phyloP scores from a whole-genome alignment of 1,140 invertebrate species.

The Drosophila murphyi region DNA sequence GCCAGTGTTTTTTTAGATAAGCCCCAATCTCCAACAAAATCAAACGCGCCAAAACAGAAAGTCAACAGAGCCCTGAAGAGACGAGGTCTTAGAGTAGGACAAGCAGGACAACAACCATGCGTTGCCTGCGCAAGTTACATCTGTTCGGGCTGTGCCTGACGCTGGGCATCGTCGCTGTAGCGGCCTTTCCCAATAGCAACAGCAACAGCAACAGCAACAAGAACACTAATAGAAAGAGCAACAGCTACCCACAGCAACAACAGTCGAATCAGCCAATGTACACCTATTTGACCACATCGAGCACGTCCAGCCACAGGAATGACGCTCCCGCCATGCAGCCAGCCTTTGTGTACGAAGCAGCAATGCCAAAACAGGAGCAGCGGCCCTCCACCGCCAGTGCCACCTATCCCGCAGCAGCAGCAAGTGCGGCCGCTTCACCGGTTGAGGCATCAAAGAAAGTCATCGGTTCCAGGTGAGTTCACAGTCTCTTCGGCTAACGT shows the following conservation, averaged over 20 bases:
- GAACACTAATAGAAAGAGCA: slow-evolving; percentile 8
- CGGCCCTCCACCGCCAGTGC: not conserved
- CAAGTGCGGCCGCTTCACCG: slow-evolving; percentile 9
- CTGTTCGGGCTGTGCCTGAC: slow-evolving; percentile 47
- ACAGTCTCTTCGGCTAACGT: slow-evolving; percentile 41
- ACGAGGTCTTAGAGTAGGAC: slow-evolving; percentile 9
- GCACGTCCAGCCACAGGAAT: slow-evolving; percentile 57
- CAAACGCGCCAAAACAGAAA: slow-evolving; percentile 26
- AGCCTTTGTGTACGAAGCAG: slow-evolving; percentile 70
- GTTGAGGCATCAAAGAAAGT: slow-evolving; percentile 77
- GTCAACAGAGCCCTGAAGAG: slow-evolving; percentile 9
- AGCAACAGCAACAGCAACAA: slow-evolving; percentile 31
- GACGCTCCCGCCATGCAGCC: slow-evolving; percentile 51
- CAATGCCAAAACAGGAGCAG: slow-evolving; percentile 53
- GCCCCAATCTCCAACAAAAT: slow-evolving; percentile 58
- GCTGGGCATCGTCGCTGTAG: slow-evolving; percentile 22
- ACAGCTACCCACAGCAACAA: slow-evolving; percentile 31
- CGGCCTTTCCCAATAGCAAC: slow-evolving; percentile 52
- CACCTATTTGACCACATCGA: slow-evolving; percentile 77
- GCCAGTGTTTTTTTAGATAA: slow-evolving; percentile 57
- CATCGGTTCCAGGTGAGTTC: slow-evolving; percentile 83
- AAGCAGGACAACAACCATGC: slow-evolving; percentile 52
- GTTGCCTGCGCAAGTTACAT: slow-evolving; percentile 47
- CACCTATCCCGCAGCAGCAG: not conserved
- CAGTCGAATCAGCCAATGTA: slow-evolving; percentile 38